Evolutionary conservation across 2,797 vertebrate genomes (phyloP).

Genomic region (Chelmon rostratus): DNA sequence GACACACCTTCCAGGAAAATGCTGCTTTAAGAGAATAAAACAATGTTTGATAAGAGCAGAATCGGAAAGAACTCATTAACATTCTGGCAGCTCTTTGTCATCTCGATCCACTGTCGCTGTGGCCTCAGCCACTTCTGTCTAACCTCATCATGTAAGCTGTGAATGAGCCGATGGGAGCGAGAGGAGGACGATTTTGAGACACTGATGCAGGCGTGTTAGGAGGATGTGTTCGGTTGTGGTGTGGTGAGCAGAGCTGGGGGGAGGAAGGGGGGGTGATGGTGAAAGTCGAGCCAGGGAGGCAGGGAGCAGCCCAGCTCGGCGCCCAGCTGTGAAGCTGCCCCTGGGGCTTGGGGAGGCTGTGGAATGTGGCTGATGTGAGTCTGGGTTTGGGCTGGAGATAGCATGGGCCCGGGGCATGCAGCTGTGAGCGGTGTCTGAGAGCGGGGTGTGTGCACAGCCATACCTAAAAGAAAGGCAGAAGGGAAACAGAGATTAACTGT

Average conservation of each 20-base stretch:
- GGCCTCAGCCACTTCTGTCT: slow-evolving; percentile 39
- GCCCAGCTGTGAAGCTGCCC: slow-evolving; percentile 77
- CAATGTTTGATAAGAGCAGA: slow-evolving; percentile 10
- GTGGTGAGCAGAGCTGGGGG: neutral
- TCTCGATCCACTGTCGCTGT: slow-evolving; percentile 29
- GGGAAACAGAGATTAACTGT: slow-evolving; percentile 26
- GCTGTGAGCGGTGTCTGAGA: slow-evolving; percentile 72
- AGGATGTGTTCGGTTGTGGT: slow-evolving; percentile 32
- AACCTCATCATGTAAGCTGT: slow-evolving; percentile 51
- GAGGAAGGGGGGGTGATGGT: slow-evolving; percentile 18
- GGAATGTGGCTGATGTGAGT: slow-evolving; percentile 78
- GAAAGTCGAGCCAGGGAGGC: slow-evolving; percentile 43
- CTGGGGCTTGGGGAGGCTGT: slow-evolving; percentile 67
- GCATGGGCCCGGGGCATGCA: slow-evolving; percentile 65
- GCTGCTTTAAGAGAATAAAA: neutral
- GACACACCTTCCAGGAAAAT: slow-evolving; percentile 33
- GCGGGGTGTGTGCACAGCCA: slow-evolving; percentile 33
- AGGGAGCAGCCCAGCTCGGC: slow-evolving; percentile 55
- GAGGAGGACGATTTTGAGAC: slow-evolving; percentile 11
- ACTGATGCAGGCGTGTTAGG: slow-evolving; percentile 26
- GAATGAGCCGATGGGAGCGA: slow-evolving; percentile 35
- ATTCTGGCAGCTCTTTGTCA: slow-evolving; percentile 32
- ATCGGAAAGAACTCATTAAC: slow-evolving; percentile 44
- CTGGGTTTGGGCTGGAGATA: slow-evolving; percentile 68
- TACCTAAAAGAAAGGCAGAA: slow-evolving; percentile 39